A percentile compares a stretch with the other conserved stretches of the same genome.
Evolutionary conservation across 2,113 vertebrate species (phyloP).

Genomic region (Pygoscelis adeliae): DNA sequence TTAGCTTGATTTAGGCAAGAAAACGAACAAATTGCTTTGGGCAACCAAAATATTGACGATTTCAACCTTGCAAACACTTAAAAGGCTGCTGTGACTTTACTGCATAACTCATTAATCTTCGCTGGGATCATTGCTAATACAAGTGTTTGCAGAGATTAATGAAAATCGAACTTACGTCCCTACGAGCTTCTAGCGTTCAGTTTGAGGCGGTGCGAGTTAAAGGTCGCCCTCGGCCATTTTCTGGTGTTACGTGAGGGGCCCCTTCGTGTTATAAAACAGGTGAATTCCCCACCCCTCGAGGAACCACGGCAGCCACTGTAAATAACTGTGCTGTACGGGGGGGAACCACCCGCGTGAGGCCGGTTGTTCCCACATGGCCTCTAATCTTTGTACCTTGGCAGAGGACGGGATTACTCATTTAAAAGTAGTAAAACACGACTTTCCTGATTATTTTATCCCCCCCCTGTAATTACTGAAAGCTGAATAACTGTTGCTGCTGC

Average conservation of each 20-base stretch:
- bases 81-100: too few relatives aligned
- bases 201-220: not conserved
- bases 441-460: not conserved
- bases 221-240: accelerated
- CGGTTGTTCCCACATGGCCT: not conserved
- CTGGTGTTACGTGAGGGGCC: not conserved
- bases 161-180: accelerated
- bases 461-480: not conserved
- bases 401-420: not conserved
- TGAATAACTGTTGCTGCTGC: not conserved
- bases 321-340: not conserved
- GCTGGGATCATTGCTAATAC: accelerated
- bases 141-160: not conserved
- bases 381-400: not conserved
- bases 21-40: not conserved
- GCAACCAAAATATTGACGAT: not conserved
- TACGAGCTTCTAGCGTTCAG: accelerated
- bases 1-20: not conserved
- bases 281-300: not conserved
- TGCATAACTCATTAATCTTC: accelerated
- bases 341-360: not conserved
- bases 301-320: not conserved
- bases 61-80: not conserved
- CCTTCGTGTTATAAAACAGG: not conserved
- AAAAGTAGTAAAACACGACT: not conserved